A percentile compares a stretch with the other conserved stretches of the same genome.
Conservation (phyloP, 2,113 vertebrate genomes). For the Oceanodroma tethys region DNA sequence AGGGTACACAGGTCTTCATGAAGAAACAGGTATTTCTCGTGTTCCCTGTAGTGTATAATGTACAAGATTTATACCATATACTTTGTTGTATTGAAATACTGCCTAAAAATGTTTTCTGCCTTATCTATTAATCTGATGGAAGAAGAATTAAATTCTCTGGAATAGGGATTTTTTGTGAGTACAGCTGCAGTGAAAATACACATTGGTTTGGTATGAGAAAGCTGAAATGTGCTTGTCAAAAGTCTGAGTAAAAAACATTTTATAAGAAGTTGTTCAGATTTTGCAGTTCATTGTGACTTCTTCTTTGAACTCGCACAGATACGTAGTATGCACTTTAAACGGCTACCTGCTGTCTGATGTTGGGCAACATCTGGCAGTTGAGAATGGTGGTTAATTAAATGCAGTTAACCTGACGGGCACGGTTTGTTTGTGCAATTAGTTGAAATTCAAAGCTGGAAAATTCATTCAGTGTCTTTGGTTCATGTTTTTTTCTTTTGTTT, state of each 20-base stretch:
- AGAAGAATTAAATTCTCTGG: not conserved
- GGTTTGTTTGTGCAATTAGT: not conserved
- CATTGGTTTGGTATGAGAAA: not conserved
- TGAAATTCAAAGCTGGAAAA: not conserved
- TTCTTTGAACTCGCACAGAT: not conserved
- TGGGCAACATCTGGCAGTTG: constrained; percentile 25
- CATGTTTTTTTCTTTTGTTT: not conserved
- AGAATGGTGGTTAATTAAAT: not conserved
- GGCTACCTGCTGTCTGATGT: not conserved
- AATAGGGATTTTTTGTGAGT: not conserved
- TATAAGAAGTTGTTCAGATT: not conserved
- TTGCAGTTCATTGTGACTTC: not conserved
- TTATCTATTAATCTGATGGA: not conserved
- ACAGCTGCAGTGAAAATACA: not conserved
- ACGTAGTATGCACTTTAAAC: not conserved
- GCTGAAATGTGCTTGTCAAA: not conserved
- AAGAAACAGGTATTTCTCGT: not conserved
- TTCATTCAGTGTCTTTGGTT: not conserved
- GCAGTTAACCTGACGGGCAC: not conserved
- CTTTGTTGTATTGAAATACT: not conserved
- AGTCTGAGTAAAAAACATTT: not conserved
- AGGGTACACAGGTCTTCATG: not conserved
- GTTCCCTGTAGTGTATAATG: not conserved
- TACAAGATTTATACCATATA: not conserved
- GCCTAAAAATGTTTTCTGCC: not conserved